Evolutionary conservation across 1,140 invertebrate genomes (phyloP).

Genomic region (Cydia fagiglandana): DNA sequence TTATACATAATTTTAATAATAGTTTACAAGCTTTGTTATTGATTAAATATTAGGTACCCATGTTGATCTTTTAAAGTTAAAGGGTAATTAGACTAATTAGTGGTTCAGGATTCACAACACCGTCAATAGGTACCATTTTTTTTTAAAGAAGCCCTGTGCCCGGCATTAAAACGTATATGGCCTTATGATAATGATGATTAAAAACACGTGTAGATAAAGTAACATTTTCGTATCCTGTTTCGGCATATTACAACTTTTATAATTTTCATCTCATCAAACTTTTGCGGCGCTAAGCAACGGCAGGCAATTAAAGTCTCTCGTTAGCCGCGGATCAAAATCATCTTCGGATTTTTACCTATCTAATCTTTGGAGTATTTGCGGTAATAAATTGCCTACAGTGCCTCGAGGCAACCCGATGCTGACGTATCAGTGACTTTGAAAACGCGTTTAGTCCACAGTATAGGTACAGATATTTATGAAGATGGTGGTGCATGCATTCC

Average conservation of each 20-base stretch:
- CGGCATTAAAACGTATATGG: too few relatives aligned
- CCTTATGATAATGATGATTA: too few relatives aligned
- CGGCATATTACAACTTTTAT: not conserved
- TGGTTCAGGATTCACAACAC: too few relatives aligned
- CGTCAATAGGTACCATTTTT: too few relatives aligned
- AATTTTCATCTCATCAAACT: slow-evolving; percentile 28
- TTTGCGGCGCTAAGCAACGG: slow-evolving; percentile 4
- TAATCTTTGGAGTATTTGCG: slow-evolving; percentile 21
- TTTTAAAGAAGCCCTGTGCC: too few relatives aligned
- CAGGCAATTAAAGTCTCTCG: slow-evolving; percentile 18
- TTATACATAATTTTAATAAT: too few relatives aligned
- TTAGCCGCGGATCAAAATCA: slow-evolving; percentile 7
- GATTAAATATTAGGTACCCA: too few relatives aligned
- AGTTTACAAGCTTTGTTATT: too few relatives aligned
- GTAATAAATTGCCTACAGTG: slow-evolving; percentile 16
- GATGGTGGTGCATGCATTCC: not conserved
- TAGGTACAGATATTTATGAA: not conserved
- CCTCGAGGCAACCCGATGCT: not conserved
- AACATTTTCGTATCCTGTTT: too few relatives aligned
- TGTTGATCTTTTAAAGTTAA: too few relatives aligned
- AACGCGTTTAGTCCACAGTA: not conserved
- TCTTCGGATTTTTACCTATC: slow-evolving; percentile 12
- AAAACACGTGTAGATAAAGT: too few relatives aligned
- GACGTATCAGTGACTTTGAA: not conserved
- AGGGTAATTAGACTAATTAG: too few relatives aligned